Percentiles rank a stretch among this genome's conserved stretches.
phyloP scores from a whole-genome alignment of 2,888 invertebrate genomes.

The Ophion costatus region DNA sequence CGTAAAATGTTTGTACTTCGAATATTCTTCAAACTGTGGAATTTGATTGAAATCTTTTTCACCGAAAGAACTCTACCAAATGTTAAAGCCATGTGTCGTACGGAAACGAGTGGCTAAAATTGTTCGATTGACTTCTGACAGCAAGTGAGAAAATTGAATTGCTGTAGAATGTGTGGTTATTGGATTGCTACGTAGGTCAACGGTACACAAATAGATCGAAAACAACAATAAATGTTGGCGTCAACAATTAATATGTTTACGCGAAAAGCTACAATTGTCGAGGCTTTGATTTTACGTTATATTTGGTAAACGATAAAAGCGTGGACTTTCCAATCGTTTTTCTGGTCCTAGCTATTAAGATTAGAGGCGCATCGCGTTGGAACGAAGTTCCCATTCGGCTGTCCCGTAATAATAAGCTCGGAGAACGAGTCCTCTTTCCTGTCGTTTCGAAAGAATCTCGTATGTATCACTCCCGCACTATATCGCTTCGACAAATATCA shows the following conservation, averaged over 20 bases:
- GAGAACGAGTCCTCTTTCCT: constrained; percentile 26
- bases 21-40: not conserved
- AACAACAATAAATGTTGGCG: not conserved
- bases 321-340: constrained; percentile 25
- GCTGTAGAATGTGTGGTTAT: not conserved
- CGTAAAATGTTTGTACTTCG: not conserved
- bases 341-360: constrained; percentile 31
- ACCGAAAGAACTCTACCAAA: not conserved
- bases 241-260: not conserved
- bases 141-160: not conserved
- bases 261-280: not conserved
- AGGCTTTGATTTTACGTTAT: not conserved
- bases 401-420: constrained; percentile 30
- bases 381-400: constrained; percentile 26
- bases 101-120: not conserved
- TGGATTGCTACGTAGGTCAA: not conserved
- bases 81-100: not conserved
- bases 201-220: not conserved
- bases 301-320: constrained; percentile 12
- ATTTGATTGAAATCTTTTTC: not conserved
- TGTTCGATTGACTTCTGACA: not conserved
- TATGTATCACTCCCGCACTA: constrained; percentile 64
- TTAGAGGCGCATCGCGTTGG: constrained; percentile 33
- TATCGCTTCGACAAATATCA: constrained; percentile 69
- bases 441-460: constrained; percentile 19